A percentile compares a stretch with the other conserved stretches of the same genome.
These are phyloP conservation scores for Siniperca knerii DNA, from an alignment of 2,113 vertebrate genomes.

Conservation along the genomic window DNA sequence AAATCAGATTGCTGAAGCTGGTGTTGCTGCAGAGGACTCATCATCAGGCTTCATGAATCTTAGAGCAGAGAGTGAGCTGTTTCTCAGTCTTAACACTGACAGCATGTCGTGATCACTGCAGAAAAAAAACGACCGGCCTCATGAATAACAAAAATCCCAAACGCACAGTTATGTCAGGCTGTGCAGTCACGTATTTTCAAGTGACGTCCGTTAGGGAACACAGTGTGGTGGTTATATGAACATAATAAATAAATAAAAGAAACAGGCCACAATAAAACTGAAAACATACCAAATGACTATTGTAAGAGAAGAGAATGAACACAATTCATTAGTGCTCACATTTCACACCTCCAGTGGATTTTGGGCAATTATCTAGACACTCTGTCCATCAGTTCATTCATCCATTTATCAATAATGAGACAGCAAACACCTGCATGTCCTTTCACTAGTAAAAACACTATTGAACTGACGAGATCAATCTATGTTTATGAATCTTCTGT, in stretches of 20 bases:
- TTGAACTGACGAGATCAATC: not conserved
- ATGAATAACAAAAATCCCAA: constrained; percentile 21
- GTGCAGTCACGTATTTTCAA: not conserved
- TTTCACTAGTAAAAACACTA: not conserved
- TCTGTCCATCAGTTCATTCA: not conserved
- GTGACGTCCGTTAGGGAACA: not conserved
- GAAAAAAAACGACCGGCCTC: not conserved
- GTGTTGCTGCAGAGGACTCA: constrained; percentile 28
- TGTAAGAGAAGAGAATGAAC: not conserved
- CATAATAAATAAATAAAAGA: not conserved
- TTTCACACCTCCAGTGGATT: constrained; percentile 8
- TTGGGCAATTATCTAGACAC: constrained; percentile 15
- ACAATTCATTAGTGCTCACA: constrained; percentile 18
- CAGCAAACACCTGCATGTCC: not conserved
- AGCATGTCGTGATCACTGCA: constrained; percentile 54
- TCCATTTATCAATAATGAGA: constrained; percentile 31
- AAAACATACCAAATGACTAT: not conserved
- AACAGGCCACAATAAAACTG: not conserved
- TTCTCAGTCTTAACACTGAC: constrained; percentile 13
- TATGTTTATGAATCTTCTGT: not conserved
- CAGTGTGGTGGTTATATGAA: not conserved
- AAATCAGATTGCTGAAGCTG: constrained; percentile 11
- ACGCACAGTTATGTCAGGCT: constrained; percentile 12
- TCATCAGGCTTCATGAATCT: constrained; percentile 32
- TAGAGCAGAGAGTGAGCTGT: constrained; percentile 28